Base-by-base conservation (phyloP, 2,888 invertebrate species). In the Ophonus ardosiacus region DNA sequence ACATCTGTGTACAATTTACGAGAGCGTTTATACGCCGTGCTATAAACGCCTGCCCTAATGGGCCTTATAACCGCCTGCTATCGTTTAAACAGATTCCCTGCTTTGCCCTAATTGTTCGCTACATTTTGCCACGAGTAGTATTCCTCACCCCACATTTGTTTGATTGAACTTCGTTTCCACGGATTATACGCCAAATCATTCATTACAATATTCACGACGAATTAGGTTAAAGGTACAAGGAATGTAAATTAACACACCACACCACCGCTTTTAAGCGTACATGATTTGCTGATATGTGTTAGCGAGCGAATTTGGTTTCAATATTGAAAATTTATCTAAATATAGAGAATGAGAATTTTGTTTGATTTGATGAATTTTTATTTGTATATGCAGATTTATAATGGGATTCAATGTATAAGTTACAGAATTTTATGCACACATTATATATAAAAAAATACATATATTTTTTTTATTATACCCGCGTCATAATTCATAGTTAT, bases 1-100 rank as follows among this genome's bases (percentile, higher is more conserved):
- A 63, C 63, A 63, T 63, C 63, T 63, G 63, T 63, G 63, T 63
- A 24, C 24, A 63, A 63, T 63, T 63, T 63, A 63, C 24, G 24
- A 21, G 18, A 18, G 21, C 63, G 63, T 63, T 63, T 63, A 63
- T 63, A 21, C 63, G 59, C 10, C 21, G 10, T 21, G 63, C 63
- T 24, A 24, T 63, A 63, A 63, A 63, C 63, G 63, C 21, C 63
- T 63, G 21, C 21, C 21, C 13, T 63, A 63, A 63, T 63, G 21
- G 63, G 63, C 63, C 63, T 63, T 21, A 18, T 63, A 63, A 63
- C 63, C 21, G 21, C 63, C 63, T 31, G 31, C 21, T 51, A 51
- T 51, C 43, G 43, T 13, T 51, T 51, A 51, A 51, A 51, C 43
- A 51, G 43, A 51, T 51, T 51, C 43, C 43, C 43, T 31, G 5